Conservation (phyloP, 2,888 invertebrate genomes). For the Gastracanthus pulcherrimus region DNA sequence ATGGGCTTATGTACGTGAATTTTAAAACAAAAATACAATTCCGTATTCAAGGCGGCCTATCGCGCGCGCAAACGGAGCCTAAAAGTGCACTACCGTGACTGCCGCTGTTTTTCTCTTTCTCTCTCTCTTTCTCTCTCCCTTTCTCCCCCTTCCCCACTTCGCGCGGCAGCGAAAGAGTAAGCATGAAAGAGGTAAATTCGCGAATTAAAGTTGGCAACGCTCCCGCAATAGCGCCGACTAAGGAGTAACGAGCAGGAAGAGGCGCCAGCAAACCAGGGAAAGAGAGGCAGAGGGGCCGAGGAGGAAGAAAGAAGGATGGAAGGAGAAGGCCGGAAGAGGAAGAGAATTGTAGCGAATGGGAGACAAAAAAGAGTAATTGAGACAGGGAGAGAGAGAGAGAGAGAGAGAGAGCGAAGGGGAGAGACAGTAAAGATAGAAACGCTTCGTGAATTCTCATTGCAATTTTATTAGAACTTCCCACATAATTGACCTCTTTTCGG, state of each 20-base stretch:
- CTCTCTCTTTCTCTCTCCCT: neutral
- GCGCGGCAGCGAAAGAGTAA: slow-evolving; percentile 23
- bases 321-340: neutral
- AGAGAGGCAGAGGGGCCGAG: neutral
- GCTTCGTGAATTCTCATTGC: slow-evolving; percentile 34
- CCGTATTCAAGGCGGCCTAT: slow-evolving; percentile 18
- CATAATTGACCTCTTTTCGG: slow-evolving; percentile 51
- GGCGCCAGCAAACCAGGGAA: slow-evolving; percentile 18
- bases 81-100: neutral
- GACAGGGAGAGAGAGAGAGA: neutral
- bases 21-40: slow-evolving; percentile 16
- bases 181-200: slow-evolving; percentile 52
- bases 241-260: slow-evolving; percentile 45
- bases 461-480: slow-evolving; percentile 47
- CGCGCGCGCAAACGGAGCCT: neutral
- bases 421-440: slow-evolving; percentile 23
- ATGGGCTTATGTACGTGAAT: neutral
- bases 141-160: neutral
- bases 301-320: neutral
- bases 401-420: neutral
- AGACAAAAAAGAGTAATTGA: slow-evolving; percentile 18
- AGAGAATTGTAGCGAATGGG: slow-evolving; percentile 5
- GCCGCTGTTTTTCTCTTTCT: neutral
- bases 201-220: slow-evolving; percentile 55
- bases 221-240: slow-evolving; percentile 38